Evolutionary conservation across 2,888 invertebrate genomes (phyloP), one percentile per base, ranked within the genome.

Genomic region (Acronicta aceris): DNA sequence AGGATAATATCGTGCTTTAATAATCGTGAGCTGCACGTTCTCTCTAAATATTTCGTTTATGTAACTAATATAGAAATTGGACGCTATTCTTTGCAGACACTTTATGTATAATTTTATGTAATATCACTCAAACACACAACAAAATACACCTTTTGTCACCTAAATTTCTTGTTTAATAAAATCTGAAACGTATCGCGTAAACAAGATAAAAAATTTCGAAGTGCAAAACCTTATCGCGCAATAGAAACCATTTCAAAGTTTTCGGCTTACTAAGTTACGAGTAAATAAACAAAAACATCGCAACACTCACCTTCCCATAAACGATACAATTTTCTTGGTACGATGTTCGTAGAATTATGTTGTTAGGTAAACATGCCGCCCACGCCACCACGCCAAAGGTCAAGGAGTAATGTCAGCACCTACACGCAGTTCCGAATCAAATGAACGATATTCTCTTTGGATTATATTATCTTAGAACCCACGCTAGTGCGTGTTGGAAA

Each of bases 401-500:
- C 81, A 81, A 69, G 71, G 73, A 52, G 64, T 76, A 77, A 81
- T 74, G 76, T 68, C 81, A 65, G 68, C 78, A 51, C 77, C 81
- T 66, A 78, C 82, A 65, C 75, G 49, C 45, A 47, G 64, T 63
- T 72, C 62, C 51, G 55, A 69, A 64, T 64, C 70, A 67, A 69
- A 76, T 74, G 53, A 73, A 74, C 60, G 59, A 69, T 65, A 74
- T 72, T 69, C 67, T 69, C 67, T 75, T 73, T 74, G 63, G 58
- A 65, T 70, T 75, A 71, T 69, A 70, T 71, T 71, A 62, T 74
- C 51, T 63, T 63, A 56, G 33, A 59, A 13, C 75, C 74, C 65
- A 74, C 78, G 49, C 63, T 25, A 27, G 65, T 56, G 45, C 48
- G 50, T 43, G 53, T 47, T 59, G 47, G 10, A 54, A 49, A 68